phyloP scores from a whole-genome alignment of 2,797 vertebrate species.

The Acanthurus tractus region DNA sequence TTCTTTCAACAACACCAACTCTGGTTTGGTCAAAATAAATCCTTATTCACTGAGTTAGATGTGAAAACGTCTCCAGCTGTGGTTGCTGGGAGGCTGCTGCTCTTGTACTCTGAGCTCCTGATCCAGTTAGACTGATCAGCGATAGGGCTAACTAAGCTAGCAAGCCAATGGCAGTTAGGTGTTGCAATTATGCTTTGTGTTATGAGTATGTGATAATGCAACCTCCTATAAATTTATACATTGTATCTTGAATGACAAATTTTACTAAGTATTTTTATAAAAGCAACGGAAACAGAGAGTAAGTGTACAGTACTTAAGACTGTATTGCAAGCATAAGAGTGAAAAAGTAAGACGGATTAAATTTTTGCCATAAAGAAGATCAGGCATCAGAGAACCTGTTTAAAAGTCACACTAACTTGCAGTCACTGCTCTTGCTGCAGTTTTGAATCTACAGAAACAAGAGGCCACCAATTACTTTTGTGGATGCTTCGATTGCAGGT shows the following conservation, averaged over 20 bases:
- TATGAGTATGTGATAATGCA: no score
- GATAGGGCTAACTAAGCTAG: no score
- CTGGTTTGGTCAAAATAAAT: no score
- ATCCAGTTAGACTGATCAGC: no score
- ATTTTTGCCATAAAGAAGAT: slow-evolving; percentile 14
- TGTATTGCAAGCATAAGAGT: background rate
- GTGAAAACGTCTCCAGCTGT: no score
- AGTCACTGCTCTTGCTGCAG: slow-evolving; percentile 9
- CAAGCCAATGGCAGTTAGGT: no score
- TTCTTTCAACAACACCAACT: no score
- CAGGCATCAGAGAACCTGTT: slow-evolving; percentile 11
- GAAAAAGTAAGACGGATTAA: background rate
- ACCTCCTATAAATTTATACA: no score
- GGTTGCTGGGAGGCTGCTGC: no score
- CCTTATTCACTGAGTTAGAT: no score
- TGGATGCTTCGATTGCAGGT: slow-evolving; percentile 39
- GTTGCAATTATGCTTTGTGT: no score
- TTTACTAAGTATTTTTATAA: slow-evolving; percentile 19
- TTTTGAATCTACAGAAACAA: slow-evolving; percentile 34
- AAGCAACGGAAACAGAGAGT: slow-evolving; percentile 16
- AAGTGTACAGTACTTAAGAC: slow-evolving; percentile 11
- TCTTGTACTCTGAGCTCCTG: no score
- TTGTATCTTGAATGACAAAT: slow-evolving; percentile 8
- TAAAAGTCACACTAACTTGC: background rate
- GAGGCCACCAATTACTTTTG: slow-evolving; percentile 37